A percentile compares a stretch with the other conserved stretches of the same genome.
phyloP scores from a whole-genome alignment of 2,113 vertebrate species.

The Pygoscelis antarcticus region DNA sequence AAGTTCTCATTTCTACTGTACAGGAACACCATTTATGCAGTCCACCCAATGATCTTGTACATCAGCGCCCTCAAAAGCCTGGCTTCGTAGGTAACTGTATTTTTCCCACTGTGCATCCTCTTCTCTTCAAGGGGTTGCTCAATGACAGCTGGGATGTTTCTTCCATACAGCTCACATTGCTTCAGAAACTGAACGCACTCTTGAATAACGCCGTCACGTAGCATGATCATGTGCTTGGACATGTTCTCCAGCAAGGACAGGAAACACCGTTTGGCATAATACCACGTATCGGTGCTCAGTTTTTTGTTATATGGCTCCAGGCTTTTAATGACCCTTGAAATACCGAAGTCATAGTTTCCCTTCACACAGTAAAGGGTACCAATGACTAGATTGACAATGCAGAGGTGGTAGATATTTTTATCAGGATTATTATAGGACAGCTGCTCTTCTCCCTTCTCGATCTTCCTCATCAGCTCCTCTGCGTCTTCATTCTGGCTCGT shows the following conservation, averaged over 20 bases:
- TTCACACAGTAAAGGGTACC: slow-evolving; percentile 96
- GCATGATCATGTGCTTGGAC: slow-evolving; percentile 92
- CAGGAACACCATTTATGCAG: slow-evolving; percentile 53
- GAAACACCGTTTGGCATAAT: slow-evolving; percentile 95
- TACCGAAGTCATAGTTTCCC: slow-evolving; percentile 95
- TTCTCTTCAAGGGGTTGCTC: slow-evolving; percentile 91
- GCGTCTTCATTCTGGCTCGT: slow-evolving; percentile 95
- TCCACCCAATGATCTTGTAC: slow-evolving; percentile 90
- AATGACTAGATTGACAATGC: slow-evolving; percentile 97
- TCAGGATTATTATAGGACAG: slow-evolving; percentile 89
- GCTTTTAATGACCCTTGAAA: slow-evolving; percentile 95
- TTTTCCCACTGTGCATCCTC: slow-evolving; percentile 87
- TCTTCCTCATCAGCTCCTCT: slow-evolving; percentile 95
- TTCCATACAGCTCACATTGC: slow-evolving; percentile 90
- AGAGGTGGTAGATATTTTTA: slow-evolving; percentile 93
- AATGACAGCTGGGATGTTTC: slow-evolving; percentile 86
- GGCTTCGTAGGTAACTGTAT: slow-evolving; percentile 93
- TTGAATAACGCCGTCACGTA: slow-evolving; percentile 84
- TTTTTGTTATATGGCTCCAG: slow-evolving; percentile 96
- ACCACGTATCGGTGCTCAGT: slow-evolving; percentile 95
- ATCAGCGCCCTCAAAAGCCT: slow-evolving; percentile 89
- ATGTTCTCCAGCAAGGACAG: slow-evolving; percentile 95
- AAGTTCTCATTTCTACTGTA: not conserved
- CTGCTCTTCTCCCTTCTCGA: slow-evolving; percentile 95
- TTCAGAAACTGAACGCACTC: slow-evolving; percentile 94